Percentiles rank a stretch among this genome's conserved stretches.
phyloP scores from a whole-genome alignment of 2,888 invertebrate species.

The Euclidia mi region DNA sequence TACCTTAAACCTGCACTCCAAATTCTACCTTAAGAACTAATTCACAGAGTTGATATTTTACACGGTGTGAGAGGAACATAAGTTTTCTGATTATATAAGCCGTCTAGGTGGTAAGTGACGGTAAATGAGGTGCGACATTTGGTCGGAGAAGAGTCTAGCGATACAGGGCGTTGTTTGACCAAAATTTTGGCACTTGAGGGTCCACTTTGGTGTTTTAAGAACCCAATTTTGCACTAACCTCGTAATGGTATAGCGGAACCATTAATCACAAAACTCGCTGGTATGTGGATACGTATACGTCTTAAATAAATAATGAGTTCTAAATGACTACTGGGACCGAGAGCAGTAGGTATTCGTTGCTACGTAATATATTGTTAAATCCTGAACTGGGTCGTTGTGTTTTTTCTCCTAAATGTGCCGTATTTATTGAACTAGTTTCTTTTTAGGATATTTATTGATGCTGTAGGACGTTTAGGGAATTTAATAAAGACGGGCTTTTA shows the following conservation, averaged over 20 bases:
- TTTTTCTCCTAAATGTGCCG: constrained; percentile 15
- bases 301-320: constrained; percentile 54
- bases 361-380: constrained; percentile 41
- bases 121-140: constrained; percentile 84
- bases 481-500: constrained; percentile 5
- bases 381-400: constrained; percentile 24
- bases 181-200: constrained; percentile 70
- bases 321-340: constrained; percentile 45
- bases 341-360: constrained; percentile 21
- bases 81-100: constrained; percentile 60
- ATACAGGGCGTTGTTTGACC: constrained; percentile 79
- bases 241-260: constrained; percentile 43
- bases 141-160: constrained; percentile 67
- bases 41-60: constrained; percentile 53
- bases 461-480: constrained; percentile 11
- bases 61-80: constrained; percentile 20
- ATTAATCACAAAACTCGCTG: constrained; percentile 48
- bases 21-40: constrained; percentile 35
- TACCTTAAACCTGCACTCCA: constrained; percentile 15
- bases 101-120: constrained; percentile 71
- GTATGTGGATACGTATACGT: constrained; percentile 40
- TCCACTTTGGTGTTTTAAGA: constrained; percentile 66
- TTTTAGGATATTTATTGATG: constrained; percentile 12
- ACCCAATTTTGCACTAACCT: constrained; percentile 59
- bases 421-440: constrained; percentile 23